phyloP scores from a whole-genome alignment of 2,113 vertebrate genomes.

The Rostratula benghalensis region DNA sequence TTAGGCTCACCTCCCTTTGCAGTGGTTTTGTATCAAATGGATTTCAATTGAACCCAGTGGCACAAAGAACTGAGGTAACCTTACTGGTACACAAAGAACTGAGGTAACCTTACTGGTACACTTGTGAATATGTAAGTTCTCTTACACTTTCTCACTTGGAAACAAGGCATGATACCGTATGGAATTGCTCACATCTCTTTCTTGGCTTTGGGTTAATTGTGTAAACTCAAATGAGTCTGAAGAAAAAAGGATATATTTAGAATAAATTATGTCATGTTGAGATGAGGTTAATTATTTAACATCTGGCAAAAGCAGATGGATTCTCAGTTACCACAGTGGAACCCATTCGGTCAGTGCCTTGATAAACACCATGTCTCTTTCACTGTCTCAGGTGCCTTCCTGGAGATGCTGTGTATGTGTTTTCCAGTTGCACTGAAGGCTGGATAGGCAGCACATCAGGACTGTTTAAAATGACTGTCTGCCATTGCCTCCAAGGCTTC shows the following conservation, averaged over 20 bases:
- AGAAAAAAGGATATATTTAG: background rate
- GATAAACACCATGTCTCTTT: background rate
- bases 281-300: conserved; percentile 30
- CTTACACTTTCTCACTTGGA: background rate
- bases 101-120: background rate
- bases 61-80: background rate
- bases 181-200: background rate
- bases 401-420: background rate
- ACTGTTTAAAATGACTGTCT: background rate
- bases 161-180: background rate
- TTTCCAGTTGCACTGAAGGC: background rate
- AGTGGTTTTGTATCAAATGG: background rate
- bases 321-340: background rate
- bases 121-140: background rate
- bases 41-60: background rate
- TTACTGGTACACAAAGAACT: background rate
- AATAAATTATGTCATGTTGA: background rate
- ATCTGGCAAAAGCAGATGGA: conserved; percentile 23
- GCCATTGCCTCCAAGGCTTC: background rate
- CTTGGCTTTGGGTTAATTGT: background rate
- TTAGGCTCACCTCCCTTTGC: background rate
- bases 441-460: background rate
- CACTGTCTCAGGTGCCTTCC: background rate
- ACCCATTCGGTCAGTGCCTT: conserved; percentile 20
- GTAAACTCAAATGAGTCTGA: background rate